Evolutionary conservation across 2,797 vertebrate species (phyloP).

Genomic region (Channa striata): DNA sequence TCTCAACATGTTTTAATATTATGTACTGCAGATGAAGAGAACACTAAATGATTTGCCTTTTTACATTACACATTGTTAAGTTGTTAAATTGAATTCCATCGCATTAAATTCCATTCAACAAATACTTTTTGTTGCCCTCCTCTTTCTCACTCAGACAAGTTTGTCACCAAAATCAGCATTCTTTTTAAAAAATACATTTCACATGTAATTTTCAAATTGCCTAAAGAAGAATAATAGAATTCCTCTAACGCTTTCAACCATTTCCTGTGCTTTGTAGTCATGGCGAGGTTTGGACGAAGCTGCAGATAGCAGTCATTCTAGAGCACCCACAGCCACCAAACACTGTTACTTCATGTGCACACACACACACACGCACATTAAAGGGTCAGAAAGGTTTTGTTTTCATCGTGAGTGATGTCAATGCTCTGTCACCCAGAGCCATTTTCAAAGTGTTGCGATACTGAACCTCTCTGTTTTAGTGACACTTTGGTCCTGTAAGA

Average conservation of each 20-base stretch:
- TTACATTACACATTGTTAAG: too few relatives aligned
- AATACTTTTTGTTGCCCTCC: too few relatives aligned
- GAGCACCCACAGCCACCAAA: conserved; percentile 18
- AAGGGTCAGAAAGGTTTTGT: conserved; percentile 68
- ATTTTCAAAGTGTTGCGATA: conserved; percentile 68
- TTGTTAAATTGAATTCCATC: too few relatives aligned
- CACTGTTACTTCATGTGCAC: conserved; percentile 27
- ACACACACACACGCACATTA: conserved; percentile 33
- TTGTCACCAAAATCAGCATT: too few relatives aligned
- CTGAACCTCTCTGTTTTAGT: conserved; percentile 68
- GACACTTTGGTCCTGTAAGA: conserved; percentile 69
- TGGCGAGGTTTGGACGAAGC: conserved; percentile 19
- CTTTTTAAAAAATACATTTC: too few relatives aligned
- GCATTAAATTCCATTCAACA: too few relatives aligned
- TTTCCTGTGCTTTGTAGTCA: conserved; percentile 7
- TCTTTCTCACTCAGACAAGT: too few relatives aligned
- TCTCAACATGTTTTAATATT: too few relatives aligned
- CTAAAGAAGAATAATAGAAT: too few relatives aligned
- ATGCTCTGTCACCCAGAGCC: conserved; percentile 64
- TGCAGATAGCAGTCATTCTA: conserved; percentile 9
- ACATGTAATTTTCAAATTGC: too few relatives aligned
- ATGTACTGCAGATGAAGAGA: too few relatives aligned
- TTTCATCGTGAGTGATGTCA: conserved; percentile 71
- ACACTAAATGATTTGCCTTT: too few relatives aligned
- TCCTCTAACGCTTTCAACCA: neutral